A percentile compares a stretch with the other conserved stretches of the same genome.
These are phyloP conservation scores for Hylaea fasciaria DNA, from an alignment of 2,888 invertebrate genomes.

Conservation along the genomic window DNA sequence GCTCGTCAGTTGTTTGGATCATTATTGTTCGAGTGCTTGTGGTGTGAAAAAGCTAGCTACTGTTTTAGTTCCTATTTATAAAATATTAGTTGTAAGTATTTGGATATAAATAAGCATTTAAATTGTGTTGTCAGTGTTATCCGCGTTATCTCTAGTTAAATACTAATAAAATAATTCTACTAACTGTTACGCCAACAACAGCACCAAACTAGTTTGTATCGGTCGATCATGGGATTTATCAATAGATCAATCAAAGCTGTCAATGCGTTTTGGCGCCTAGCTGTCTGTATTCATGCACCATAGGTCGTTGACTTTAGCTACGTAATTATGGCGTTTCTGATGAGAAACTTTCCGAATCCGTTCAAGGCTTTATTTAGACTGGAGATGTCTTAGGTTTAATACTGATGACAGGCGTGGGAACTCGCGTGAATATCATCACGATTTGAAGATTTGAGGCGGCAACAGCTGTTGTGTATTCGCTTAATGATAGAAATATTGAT, in stretches of 20 bases:
- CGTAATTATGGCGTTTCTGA: constrained; percentile 34
- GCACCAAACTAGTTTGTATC: constrained; percentile 31
- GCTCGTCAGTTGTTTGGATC: constrained; percentile 11
- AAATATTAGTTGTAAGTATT: too few relatives aligned
- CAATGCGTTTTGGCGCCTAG: constrained; percentile 71
- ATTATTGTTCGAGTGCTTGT: constrained; percentile 10
- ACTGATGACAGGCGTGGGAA: constrained; percentile 10
- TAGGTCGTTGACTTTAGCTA: constrained; percentile 60
- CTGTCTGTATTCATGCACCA: constrained; percentile 64
- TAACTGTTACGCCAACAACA: constrained; percentile 21
- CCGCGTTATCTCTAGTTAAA: neutral
- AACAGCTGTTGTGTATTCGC: neutral
- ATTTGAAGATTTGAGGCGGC: neutral
- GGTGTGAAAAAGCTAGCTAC: neutral
- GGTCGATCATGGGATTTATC: constrained; percentile 44
- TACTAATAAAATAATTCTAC: constrained; percentile 10
- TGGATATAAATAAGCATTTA: neutral
- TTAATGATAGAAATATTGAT: too few relatives aligned
- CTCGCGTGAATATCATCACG: neutral
- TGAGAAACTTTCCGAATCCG: constrained; percentile 28
- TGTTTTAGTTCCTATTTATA: too few relatives aligned
- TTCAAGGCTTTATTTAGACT: constrained; percentile 16
- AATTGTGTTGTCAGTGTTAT: neutral
- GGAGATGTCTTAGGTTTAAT: constrained; percentile 19
- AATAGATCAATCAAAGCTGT: constrained; percentile 69